These are phyloP conservation scores for Meloe dianella DNA, from an alignment of 2,888 invertebrate genomes.

Conservation along the genomic window DNA sequence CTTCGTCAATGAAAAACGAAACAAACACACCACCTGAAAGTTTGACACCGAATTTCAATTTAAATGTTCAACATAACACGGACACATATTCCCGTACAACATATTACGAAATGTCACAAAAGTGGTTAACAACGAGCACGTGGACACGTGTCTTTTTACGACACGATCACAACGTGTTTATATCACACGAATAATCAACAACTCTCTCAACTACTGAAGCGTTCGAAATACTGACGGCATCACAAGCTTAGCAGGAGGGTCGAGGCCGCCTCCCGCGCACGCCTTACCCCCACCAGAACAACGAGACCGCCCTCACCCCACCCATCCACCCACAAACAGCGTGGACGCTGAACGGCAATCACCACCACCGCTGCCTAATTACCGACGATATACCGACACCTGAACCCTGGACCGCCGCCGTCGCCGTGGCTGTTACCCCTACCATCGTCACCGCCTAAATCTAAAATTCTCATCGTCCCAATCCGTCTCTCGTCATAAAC, in stretches of 20 bases:
- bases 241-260: constrained; percentile 53
- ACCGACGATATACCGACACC: constrained; percentile 55
- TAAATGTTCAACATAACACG: constrained; percentile 23
- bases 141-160: constrained; percentile 39
- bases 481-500: neutral
- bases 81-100: constrained; percentile 3
- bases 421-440: neutral
- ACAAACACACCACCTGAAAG: constrained; percentile 47
- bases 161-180: constrained; percentile 27
- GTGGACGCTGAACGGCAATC: constrained; percentile 57
- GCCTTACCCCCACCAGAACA: constrained; percentile 52
- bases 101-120: constrained; percentile 28
- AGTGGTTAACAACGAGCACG: constrained; percentile 41
- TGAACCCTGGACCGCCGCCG: constrained; percentile 40
- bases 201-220: constrained; percentile 42
- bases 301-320: constrained; percentile 56
- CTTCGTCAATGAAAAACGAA: neutral
- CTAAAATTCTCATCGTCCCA: neutral
- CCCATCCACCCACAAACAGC: constrained; percentile 57
- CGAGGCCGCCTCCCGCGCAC: constrained; percentile 59
- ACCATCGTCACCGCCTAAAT: constrained; percentile 6
- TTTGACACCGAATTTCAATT: constrained; percentile 40
- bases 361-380: constrained; percentile 56
- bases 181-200: constrained; percentile 39
- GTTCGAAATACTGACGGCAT: constrained; percentile 44